Conservation (phyloP, 2,888 invertebrate species). For the Cepaea hortensis region DNA sequence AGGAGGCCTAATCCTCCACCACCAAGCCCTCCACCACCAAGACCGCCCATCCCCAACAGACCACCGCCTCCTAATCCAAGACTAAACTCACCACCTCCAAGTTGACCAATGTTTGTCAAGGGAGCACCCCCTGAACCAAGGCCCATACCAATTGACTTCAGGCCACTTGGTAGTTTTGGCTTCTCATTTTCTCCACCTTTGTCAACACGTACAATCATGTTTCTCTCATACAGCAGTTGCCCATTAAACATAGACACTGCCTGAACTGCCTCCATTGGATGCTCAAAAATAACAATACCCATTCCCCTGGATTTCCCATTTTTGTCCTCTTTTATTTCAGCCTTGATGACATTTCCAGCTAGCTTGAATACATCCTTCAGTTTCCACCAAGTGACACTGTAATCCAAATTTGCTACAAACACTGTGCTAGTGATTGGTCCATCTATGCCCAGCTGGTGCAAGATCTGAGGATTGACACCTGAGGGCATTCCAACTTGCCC, state of each 20-base stretch:
- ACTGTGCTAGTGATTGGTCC: conserved; percentile 94
- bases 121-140: conserved; percentile 94
- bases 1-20: neutral
- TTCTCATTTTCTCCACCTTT: conserved; percentile 62
- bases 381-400: conserved; percentile 94
- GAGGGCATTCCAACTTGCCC: conserved; percentile 35
- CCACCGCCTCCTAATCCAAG: conserved; percentile 25
- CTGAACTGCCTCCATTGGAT: conserved; percentile 98
- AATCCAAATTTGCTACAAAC: conserved; percentile 98
- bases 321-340: conserved; percentile 93
- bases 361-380: conserved; percentile 96
- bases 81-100: conserved; percentile 51
- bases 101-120: conserved; percentile 77
- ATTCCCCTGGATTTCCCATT: conserved; percentile 97
- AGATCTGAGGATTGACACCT: conserved; percentile 87
- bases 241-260: conserved; percentile 98
- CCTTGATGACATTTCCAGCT: conserved; percentile 89
- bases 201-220: conserved; percentile 94
- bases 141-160: conserved; percentile 94
- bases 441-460: conserved; percentile 94
- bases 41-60: conserved; percentile 28
- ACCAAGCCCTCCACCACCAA: neutral
- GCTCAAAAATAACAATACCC: conserved; percentile 95
- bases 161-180: conserved; percentile 83
- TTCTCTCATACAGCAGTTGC: conserved; percentile 92